Percentiles rank a stretch among this genome's conserved stretches.
These are phyloP conservation scores for Globia sparganii DNA, from an alignment of 2,888 invertebrate species.

Conservation along the genomic window DNA sequence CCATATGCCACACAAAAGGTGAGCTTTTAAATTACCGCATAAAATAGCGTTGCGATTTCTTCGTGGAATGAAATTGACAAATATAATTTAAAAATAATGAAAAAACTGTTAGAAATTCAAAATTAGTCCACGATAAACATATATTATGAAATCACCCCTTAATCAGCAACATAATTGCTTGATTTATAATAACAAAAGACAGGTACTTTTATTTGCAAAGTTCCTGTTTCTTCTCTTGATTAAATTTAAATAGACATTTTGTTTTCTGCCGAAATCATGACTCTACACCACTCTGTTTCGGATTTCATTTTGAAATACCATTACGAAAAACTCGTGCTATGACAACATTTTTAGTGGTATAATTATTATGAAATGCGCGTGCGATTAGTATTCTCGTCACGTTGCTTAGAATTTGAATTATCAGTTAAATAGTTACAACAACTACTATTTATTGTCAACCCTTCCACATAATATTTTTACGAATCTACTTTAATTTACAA, in stretches of 20 bases:
- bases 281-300: not conserved
- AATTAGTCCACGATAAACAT: not conserved
- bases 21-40: not conserved
- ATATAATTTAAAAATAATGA: not conserved
- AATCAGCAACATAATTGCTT: not conserved
- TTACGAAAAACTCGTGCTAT: constrained; percentile 16
- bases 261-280: not conserved
- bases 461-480: not conserved
- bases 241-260: not conserved
- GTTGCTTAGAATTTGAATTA: not conserved
- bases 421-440: not conserved
- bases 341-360: not conserved
- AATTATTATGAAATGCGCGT: constrained; percentile 62
- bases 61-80: not conserved
- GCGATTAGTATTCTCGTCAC: constrained; percentile 46
- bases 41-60: not conserved
- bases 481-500: not conserved
- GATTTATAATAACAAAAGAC: not conserved
- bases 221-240: not conserved
- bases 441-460: constrained; percentile 1
- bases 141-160: not conserved
- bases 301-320: constrained; percentile 13
- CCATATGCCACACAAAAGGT: not conserved
- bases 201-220: too few species aligned
- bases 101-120: too few species aligned